Conservation (phyloP, 2,797 vertebrate species). For the Amblyopsis hoosieri region DNA sequence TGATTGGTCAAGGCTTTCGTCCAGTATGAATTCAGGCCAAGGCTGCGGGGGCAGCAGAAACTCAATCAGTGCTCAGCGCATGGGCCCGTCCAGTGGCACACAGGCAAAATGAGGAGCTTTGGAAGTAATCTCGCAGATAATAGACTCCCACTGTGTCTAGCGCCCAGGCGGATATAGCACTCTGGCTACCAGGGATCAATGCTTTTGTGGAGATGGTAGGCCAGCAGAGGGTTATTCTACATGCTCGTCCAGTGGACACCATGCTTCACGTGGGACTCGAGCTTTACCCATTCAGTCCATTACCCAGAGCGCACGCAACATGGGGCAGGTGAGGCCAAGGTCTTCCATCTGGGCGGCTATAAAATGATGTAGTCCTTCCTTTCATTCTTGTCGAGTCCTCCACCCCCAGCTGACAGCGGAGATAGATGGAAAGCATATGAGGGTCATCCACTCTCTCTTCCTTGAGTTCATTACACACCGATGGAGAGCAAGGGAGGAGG, state of each 20-base stretch:
- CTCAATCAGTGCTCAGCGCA: slow-evolving; percentile 51
- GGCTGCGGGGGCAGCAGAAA: slow-evolving; percentile 28
- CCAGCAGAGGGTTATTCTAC: slow-evolving; percentile 54
- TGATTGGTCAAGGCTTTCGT: slow-evolving; percentile 29
- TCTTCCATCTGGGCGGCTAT: slow-evolving; percentile 41
- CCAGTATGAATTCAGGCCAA: slow-evolving; percentile 31
- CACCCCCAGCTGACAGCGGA: slow-evolving; percentile 23
- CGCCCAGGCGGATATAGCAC: slow-evolving; percentile 7
- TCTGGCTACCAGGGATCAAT: slow-evolving; percentile 55
- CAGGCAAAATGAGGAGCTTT: slow-evolving; percentile 63
- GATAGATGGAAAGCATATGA: slow-evolving; percentile 49
- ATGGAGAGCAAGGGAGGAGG: neutral
- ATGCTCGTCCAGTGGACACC: slow-evolving; percentile 45
- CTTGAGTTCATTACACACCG: slow-evolving; percentile 46
- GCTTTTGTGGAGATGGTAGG: slow-evolving; percentile 24
- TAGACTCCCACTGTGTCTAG: slow-evolving; percentile 57
- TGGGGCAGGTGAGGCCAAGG: slow-evolving; percentile 21
- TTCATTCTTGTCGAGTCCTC: slow-evolving; percentile 7
- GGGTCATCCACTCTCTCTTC: slow-evolving; percentile 38
- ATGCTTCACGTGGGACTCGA: slow-evolving; percentile 35
- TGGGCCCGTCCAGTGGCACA: slow-evolving; percentile 39
- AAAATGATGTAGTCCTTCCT: slow-evolving; percentile 43
- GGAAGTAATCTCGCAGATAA: slow-evolving; percentile 72
- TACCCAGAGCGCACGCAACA: slow-evolving; percentile 37
- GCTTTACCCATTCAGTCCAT: slow-evolving; percentile 30